Conservation (phyloP, 2,113 vertebrate genomes). For the Acanthochromis polyacanthus region DNA sequence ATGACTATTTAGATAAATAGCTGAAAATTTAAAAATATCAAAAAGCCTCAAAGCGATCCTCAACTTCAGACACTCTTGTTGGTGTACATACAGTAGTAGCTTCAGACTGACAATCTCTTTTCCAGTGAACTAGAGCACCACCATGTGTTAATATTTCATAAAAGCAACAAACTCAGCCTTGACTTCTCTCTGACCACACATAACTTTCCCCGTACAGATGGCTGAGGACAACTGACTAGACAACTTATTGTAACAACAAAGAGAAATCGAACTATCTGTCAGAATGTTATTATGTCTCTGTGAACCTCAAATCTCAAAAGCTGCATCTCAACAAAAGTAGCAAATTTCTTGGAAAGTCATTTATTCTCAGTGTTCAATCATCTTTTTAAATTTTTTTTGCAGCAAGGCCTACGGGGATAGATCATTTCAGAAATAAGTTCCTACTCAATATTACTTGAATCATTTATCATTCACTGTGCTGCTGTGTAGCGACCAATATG, state of each 20-base stretch:
- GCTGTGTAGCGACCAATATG: constrained; percentile 11
- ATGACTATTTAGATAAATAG: constrained; percentile 4
- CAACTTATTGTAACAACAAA: constrained; percentile 28
- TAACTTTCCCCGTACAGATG: background rate
- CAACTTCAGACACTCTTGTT: background rate
- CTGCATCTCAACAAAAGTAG: constrained; percentile 27
- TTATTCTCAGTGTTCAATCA: constrained; percentile 19
- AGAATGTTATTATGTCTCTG: background rate
- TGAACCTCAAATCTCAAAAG: constrained; percentile 24
- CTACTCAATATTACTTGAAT: background rate
- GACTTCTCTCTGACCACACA: constrained; percentile 33
- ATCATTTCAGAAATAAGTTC: constrained; percentile 8
- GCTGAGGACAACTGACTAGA: constrained; percentile 22
- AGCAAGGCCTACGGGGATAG: constrained; percentile 13
- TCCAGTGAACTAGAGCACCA: constrained; percentile 77
- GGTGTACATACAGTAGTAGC: background rate
- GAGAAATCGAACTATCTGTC: constrained; percentile 34
- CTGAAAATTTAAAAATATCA: background rate
- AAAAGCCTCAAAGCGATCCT: background rate
- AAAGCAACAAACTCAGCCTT: background rate
- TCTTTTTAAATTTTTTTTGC: constrained; percentile 13
- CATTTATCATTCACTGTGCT: background rate
- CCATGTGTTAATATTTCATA: constrained; percentile 73
- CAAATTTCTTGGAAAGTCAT: constrained; percentile 3
- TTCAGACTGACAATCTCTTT: constrained; percentile 19